Evolutionary conservation across 2,113 vertebrate species (phyloP), one percentile per base, ranked within the genome.

Genomic region (Suricata suricatta): DNA sequence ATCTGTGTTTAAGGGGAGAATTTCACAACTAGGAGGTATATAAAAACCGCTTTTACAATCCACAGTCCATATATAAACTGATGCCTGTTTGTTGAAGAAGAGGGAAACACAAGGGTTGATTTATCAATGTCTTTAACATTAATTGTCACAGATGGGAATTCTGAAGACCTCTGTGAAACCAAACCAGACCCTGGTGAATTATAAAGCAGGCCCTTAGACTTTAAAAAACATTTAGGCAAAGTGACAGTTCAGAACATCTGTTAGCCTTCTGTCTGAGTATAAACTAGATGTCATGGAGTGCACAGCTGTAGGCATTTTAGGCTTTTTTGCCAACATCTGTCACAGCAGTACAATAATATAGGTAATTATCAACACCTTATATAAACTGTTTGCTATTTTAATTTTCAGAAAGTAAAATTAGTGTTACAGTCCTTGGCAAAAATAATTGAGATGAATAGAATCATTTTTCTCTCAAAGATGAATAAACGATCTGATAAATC

Each of bases 281-380:
- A 98, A 98, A 98, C 98, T 98, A 97, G 98, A 98, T 99, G 99
- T 98, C 99, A 98, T 98, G 99, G 98, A 98, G 98, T 98, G 99
- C 98, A 99, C 99, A 99, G 99, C 99, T 99, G 99, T 99, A 99
- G 99, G 98, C 99, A 98, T 99, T 98, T 99, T 99, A 99, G 99
- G 98, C 98, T 99, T 99, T 99, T 99, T 98, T 99, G 99, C 99
- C 99, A 99, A 99, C 99, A 99, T 99, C 99, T 99, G 99, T 99
- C 99, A 99, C 98, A 99, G 98, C 98, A 98, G 98, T 98, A 99
- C 98, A 98, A 98, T 99, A 98, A 99, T 98, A 98, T 98, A 99
- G 99, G 99, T 99, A 99, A 99, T 99, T 99, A 99, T 98, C 99
- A 98, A 99, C 98, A 99, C 99, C 99, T 99, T 98, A 96, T 98